These are phyloP conservation scores for Bugula neritina DNA, from an alignment of 2,888 invertebrate genomes.

Conservation along the genomic window DNA sequence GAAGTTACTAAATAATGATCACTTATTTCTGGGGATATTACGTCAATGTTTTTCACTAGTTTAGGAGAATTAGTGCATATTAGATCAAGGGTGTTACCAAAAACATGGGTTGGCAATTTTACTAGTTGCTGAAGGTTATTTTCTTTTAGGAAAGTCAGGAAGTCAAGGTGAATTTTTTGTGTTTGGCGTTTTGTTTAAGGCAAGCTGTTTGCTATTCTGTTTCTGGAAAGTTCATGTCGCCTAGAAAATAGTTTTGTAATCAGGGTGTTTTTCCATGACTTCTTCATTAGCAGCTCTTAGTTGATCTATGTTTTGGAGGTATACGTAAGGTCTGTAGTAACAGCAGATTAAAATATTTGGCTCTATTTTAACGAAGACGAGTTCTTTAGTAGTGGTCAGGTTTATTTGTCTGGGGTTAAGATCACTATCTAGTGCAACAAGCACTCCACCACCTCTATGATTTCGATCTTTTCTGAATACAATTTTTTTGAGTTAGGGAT, in stretches of 20 bases:
- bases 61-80: neutral
- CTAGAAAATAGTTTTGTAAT: neutral
- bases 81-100: neutral
- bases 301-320: neutral
- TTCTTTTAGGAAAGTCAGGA: neutral
- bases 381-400: neutral
- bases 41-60: neutral
- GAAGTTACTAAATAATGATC: neutral
- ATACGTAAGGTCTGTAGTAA: neutral
- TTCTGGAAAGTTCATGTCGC: neutral
- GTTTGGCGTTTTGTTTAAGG: neutral
- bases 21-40: neutral
- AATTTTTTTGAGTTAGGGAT: neutral
- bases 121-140: neutral
- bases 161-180: neutral
- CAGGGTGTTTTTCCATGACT: neutral
- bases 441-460: neutral
- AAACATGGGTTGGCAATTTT: too few species aligned
- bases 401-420: slow-evolving; percentile 1
- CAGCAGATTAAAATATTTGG: too few species aligned
- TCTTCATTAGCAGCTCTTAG: neutral
- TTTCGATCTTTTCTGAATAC: neutral
- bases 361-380: neutral
- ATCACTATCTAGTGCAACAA: neutral
- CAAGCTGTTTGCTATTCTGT: neutral